A percentile compares a stretch with the other conserved stretches of the same genome.
These are phyloP conservation scores for Myrmecophaga tridactyla DNA, from an alignment of 2,113 vertebrate genomes.

Conservation along the genomic window DNA sequence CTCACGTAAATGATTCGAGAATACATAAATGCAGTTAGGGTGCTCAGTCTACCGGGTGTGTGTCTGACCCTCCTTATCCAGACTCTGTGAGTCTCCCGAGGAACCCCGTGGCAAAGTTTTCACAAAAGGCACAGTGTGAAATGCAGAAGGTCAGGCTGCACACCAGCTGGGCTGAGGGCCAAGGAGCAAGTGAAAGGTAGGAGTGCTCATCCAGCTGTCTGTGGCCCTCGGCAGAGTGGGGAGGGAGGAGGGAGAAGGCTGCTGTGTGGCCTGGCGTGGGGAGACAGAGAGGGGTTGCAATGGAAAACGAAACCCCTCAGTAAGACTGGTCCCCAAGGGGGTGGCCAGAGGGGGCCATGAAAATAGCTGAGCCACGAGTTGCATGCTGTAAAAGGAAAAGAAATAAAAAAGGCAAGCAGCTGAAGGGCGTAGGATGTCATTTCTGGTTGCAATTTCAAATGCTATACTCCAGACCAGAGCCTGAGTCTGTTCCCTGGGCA, in stretches of 20 bases:
- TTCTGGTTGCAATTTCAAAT: slow-evolving; percentile 66
- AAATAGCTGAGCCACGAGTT: slow-evolving; percentile 46
- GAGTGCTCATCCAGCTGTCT: not conserved
- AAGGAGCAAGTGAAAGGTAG: not conserved
- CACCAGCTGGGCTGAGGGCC: slow-evolving; percentile 56
- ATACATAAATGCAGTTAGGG: not conserved
- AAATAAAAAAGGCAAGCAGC: slow-evolving; percentile 70
- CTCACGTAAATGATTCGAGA: not conserved
- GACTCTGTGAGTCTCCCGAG: not conserved
- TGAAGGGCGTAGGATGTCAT: slow-evolving; percentile 60
- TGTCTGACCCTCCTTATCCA: not conserved
- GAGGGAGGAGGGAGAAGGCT: accelerated
- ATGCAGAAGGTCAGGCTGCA: slow-evolving; percentile 1
- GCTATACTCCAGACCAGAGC: slow-evolving; percentile 72
- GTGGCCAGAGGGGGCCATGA: slow-evolving; percentile 1
- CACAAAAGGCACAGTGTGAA: slow-evolving; percentile 80
- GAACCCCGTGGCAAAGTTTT: not conserved
- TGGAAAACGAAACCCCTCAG: not conserved
- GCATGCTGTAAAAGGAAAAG: slow-evolving; percentile 69
- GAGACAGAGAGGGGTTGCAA: too few species aligned
- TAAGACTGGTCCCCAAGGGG: not conserved
- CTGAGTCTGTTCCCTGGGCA: slow-evolving; percentile 61
- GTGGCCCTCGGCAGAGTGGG: not conserved
- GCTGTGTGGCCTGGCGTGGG: too few species aligned
- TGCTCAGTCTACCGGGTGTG: slow-evolving; percentile 51